Base-by-base conservation (phyloP, 2,797 vertebrate genomes). In the Esox lucius region DNA sequence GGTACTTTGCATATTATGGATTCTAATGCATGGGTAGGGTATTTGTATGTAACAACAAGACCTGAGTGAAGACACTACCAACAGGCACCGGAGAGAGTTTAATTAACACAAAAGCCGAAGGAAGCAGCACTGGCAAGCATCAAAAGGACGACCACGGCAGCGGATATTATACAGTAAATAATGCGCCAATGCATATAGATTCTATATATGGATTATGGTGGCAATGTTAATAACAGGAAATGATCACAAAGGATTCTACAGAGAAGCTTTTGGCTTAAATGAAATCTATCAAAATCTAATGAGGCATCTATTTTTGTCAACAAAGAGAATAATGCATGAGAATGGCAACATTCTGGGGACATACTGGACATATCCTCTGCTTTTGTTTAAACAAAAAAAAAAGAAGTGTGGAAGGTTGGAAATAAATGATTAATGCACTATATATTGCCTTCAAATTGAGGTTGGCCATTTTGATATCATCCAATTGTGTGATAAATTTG, bases 1-100 rank as follows among this genome's bases (percentile, higher is more conserved):
- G 51, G 28, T 13, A 24, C n/a, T 22, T 46, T 24, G 46, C 24
- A 16, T 17, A 8, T 70, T 22, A 49, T 49, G 28, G 28, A 31
- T 31, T 31, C 28, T 31, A 31, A 31, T 31, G 28, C 28, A 31
- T 31, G 70, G 70, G 31, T 6, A 42, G 8, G 4, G 22, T 12
- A 35, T 74, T 4, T 75, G 64, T 5, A 13, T 81, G 77, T 76
- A 83, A 83, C 56, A 59, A 59, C 71, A 78, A 73, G 31, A 22
- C 66, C 42, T 69, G 46, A 62, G 53, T 33, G 62, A 79, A 51
- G 85, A 87, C 85, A 85, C 66, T 73, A 61, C 72, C 77, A 81
- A 75, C 80, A 83, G 80, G 70, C 73, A 72, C 73, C 76, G 33
- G 49, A 35, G 26, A 67, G 68, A 68, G 75, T 80, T 74, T 83